These are phyloP conservation scores for Caenorhabditis drosophilae DNA, from an alignment of 2,888 invertebrate genomes.

Conservation along the genomic window DNA sequence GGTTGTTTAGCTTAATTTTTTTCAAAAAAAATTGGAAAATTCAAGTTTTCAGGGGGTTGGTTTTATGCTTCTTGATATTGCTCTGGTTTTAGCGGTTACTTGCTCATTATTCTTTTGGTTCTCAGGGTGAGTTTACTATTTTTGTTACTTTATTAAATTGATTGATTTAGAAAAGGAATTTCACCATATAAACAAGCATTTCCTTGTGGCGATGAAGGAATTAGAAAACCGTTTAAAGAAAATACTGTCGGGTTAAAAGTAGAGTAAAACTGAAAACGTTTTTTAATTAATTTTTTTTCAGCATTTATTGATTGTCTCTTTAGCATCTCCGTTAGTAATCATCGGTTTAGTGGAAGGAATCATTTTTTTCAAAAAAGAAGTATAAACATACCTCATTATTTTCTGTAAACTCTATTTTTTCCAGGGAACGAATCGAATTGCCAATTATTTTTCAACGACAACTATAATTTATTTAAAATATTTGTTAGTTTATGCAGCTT, in stretches of 20 bases:
- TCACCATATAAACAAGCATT: conserved; percentile 77
- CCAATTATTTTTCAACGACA: conserved; percentile 52
- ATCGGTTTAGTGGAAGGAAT: conserved; percentile 49
- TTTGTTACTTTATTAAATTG: background rate
- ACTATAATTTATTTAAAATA: conserved; percentile 62
- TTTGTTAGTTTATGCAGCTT: conserved; percentile 49
- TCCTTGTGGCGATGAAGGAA: conserved; percentile 90
- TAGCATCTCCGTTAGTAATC: conserved; percentile 54
- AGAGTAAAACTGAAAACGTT: background rate
- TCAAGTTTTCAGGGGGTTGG: conserved; percentile 22
- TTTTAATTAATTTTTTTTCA: conserved; percentile 7
- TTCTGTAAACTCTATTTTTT: background rate
- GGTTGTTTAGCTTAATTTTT: background rate
- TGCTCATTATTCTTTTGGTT: conserved; percentile 47
- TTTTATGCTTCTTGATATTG: conserved; percentile 49
- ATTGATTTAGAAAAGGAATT: conserved; percentile 40
- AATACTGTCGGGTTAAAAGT: conserved; percentile 68
- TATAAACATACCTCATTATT: background rate
- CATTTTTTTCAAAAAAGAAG: conserved; percentile 39
- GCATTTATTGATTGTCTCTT: conserved; percentile 56
- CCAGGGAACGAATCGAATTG: conserved; percentile 44
- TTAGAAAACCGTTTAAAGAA: conserved; percentile 82
- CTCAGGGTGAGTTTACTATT: conserved; percentile 32
- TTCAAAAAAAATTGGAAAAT: background rate
- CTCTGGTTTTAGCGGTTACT: conserved; percentile 39